Percentiles rank a stretch among this genome's conserved stretches.
phyloP scores from a whole-genome alignment of 2,888 invertebrate species.

The Baccha elongata region DNA sequence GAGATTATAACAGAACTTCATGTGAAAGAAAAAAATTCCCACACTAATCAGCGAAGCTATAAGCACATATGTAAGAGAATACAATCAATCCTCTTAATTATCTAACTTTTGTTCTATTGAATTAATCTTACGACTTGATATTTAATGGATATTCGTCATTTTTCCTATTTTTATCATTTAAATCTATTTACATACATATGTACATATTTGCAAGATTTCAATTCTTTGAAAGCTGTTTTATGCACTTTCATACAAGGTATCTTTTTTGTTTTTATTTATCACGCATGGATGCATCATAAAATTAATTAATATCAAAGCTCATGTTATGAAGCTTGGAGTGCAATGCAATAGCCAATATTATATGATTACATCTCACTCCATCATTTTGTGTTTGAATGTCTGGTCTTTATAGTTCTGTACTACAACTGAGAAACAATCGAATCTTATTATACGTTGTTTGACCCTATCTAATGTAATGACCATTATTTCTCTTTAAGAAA shows the following conservation, averaged over 20 bases:
- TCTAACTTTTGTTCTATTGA: neutral
- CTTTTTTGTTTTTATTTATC: neutral
- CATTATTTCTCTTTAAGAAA: neutral
- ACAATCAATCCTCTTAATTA: constrained; percentile 9
- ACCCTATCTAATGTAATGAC: constrained; percentile 17
- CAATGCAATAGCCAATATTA: neutral
- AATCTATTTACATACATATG: neutral
- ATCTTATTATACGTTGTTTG: constrained; percentile 24
- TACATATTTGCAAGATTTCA: neutral
- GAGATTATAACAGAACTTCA: too few relatives aligned
- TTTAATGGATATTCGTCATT: constrained; percentile 9
- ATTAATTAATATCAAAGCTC: constrained; percentile 7
- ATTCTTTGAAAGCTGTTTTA: constrained; percentile 12
- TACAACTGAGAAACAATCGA: constrained; percentile 9
- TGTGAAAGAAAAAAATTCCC: constrained; percentile 10
- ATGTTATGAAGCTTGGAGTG: neutral
- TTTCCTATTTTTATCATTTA: neutral
- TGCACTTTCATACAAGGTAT: neutral
- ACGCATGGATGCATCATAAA: constrained; percentile 5
- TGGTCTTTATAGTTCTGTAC: neutral
- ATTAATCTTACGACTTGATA: neutral
- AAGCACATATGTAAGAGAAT: neutral
- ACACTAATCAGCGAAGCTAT: constrained; percentile 11
- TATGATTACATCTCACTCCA: too few relatives aligned
- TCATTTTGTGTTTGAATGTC: too few relatives aligned